Evolutionary conservation across 1,140 invertebrate species (phyloP).

Genomic region (Drosophila trapezifrons): DNA sequence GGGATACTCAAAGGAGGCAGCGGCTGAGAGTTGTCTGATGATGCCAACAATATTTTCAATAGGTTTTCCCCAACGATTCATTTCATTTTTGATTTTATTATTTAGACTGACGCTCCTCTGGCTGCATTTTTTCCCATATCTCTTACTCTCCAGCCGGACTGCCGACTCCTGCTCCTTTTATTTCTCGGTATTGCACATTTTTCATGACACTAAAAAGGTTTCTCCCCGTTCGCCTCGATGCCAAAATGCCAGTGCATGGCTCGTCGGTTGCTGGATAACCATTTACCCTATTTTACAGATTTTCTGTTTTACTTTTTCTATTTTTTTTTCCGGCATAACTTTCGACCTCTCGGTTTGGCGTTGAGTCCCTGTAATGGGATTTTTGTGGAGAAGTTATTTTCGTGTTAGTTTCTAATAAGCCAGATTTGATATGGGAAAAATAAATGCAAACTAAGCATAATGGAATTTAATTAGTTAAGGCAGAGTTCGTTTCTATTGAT

Average conservation of each 20-base stretch:
- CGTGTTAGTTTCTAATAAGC: not conserved
- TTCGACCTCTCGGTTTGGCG: not conserved
- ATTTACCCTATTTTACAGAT: constrained; percentile 23
- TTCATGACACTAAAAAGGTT: constrained; percentile 80
- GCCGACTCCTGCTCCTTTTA: constrained; percentile 14
- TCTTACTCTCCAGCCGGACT: not conserved
- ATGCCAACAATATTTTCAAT: constrained; percentile 78
- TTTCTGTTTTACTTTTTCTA: constrained; percentile 31
- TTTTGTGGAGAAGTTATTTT: not conserved
- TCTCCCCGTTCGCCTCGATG: not conserved
- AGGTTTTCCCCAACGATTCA: constrained; percentile 61
- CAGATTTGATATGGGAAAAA: not conserved
- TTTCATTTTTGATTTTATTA: constrained; percentile 80
- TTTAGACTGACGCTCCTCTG: constrained; percentile 50
- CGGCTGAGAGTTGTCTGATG: constrained; percentile 38
- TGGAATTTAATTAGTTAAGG: not conserved
- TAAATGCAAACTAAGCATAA: too few relatives aligned
- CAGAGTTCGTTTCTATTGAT: too few relatives aligned
- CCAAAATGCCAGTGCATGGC: constrained; percentile 20
- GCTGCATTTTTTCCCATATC: constrained; percentile 24
- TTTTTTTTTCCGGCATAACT: constrained; percentile 44
- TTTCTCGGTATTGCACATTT: constrained; percentile 64
- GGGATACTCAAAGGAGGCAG: not conserved
- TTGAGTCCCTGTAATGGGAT: constrained; percentile 3
- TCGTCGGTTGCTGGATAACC: constrained; percentile 17